phyloP scores from a whole-genome alignment of 2,113 vertebrate species.

The Artemisiospiza belli region DNA sequence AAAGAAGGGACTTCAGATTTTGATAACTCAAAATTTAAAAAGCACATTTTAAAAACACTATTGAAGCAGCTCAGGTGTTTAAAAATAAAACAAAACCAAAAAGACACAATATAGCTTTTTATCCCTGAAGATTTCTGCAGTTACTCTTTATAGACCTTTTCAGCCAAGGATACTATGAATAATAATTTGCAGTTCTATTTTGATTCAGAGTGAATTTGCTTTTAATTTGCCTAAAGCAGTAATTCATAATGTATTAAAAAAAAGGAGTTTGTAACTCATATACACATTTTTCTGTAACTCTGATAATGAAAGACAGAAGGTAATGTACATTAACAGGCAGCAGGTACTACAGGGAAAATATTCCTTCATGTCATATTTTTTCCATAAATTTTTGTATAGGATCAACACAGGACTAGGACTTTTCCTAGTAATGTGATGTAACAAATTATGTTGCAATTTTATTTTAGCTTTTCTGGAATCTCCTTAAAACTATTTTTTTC shows the following conservation, averaged over 20 bases:
- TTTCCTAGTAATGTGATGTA: background rate
- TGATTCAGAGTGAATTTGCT: background rate
- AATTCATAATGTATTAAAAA: background rate
- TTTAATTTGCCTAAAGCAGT: background rate
- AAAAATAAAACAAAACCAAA: background rate
- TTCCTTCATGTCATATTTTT: background rate
- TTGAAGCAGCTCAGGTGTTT: background rate
- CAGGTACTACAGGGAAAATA: background rate
- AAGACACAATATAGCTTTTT: background rate
- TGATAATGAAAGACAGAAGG: background rate
- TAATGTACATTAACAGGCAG: background rate
- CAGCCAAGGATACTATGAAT: background rate
- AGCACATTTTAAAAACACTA: background rate
- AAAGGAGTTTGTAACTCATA: background rate
- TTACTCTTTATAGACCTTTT: background rate
- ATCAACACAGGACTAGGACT: background rate
- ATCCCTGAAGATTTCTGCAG: background rate
- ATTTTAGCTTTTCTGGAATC: background rate
- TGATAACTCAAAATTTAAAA: background rate
- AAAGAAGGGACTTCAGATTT: background rate
- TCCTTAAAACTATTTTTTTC: background rate
- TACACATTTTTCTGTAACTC: background rate
- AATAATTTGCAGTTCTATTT: background rate
- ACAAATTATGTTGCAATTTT: background rate
- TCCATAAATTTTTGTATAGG: background rate